Base-by-base conservation (phyloP, 2,113 vertebrate species). In the Gymnarchus niloticus region DNA sequence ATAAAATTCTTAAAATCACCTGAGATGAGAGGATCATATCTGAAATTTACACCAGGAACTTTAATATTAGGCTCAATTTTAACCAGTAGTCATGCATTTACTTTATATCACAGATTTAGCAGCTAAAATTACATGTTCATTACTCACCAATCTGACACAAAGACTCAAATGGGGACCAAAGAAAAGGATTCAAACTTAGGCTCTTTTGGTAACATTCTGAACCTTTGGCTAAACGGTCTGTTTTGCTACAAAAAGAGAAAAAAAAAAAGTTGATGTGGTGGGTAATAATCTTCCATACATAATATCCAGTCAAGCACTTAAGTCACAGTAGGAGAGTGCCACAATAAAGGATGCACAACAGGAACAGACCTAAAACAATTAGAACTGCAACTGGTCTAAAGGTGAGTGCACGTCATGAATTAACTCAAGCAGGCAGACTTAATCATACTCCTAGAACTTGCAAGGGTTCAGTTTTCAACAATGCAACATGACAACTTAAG, bases 121-220 rank as follows among this genome's bases (percentile, higher is more conserved):
- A 37, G 37, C 23, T 33, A 73, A 78, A 78, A 21, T 54, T 54
- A 54, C 6, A 7, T n/a, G n/a, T 21, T 8, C 25, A 46, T 57
- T 83, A 83, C 49, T 93, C 94, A 99, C 98, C 98, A 93, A 99
- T 97, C 94, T 99, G 98, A 96, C 98, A 99, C 56, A 99, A 95
- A 12, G 96, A 97, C 91, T 99, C 97, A 91, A 99, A 99, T 21
- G 97, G 97, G 76, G 97, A 97, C 98, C 98, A 99, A 88, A 99
- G 96, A 91, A 99, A 99, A 86, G 98, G 98, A 92, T 99, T 99
- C 93, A 99, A 96, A 91, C 94, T 96, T 94, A 99, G 95, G 96
- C 98, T 99, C 94, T 95, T 98, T 95, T 98, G 98, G 94, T 98
- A 99, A 96, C 98, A 99, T 94, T 99, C 98, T 2, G 97, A 97